Evolutionary conservation across 2,888 invertebrate species (phyloP).

Genomic region (Chironomus riparius): DNA sequence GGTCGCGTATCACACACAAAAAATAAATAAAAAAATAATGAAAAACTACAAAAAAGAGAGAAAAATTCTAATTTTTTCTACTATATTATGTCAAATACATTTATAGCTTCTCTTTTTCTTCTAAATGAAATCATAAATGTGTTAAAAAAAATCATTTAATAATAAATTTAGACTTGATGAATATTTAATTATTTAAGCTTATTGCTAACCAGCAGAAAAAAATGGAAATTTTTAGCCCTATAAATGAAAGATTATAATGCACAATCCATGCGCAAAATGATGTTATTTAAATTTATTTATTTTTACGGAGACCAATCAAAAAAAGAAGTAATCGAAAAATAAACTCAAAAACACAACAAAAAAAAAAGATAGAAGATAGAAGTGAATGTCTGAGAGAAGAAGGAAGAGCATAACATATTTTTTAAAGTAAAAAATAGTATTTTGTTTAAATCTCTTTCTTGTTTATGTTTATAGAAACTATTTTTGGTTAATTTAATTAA

Average conservation of each 20-base stretch:
- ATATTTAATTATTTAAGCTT: constrained; percentile 12
- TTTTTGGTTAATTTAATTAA: constrained; percentile 22
- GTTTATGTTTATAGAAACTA: constrained; percentile 10
- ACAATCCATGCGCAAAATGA: constrained; percentile 2
- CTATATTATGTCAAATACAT: background rate
- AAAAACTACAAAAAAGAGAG: background rate
- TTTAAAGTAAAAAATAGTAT: background rate
- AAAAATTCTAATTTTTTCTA: background rate
- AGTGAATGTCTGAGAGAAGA: background rate
- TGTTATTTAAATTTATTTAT: constrained; percentile 2
- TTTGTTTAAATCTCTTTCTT: constrained; percentile 6
- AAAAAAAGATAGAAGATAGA: too few species aligned
- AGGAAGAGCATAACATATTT: background rate
- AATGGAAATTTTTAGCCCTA: background rate
- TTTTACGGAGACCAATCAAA: constrained; percentile 2
- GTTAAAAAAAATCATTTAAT: background rate
- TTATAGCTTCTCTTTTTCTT: background rate
- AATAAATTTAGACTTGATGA: constrained; percentile 6
- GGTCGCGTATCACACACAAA: too few species aligned
- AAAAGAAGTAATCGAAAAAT: background rate
- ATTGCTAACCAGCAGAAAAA: constrained; percentile 2
- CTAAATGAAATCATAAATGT: background rate
- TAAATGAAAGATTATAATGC: background rate
- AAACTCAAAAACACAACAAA: background rate
- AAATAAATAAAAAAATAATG: too few species aligned